phyloP scores from a whole-genome alignment of 2,113 vertebrate genomes.

The Triplophysa siluroides region DNA sequence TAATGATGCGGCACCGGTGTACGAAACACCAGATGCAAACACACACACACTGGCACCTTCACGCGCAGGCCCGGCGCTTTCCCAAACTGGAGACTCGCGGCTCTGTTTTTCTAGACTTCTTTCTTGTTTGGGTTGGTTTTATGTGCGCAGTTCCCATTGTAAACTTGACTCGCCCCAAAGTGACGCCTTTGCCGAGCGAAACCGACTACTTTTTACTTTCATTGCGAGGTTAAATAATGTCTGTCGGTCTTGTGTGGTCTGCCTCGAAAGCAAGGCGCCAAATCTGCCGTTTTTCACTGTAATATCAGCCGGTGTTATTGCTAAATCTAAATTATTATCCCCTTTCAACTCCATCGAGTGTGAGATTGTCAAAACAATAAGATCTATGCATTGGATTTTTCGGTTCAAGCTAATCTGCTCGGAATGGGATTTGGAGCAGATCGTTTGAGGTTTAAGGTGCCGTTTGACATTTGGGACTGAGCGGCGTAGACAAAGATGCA shows the following conservation, averaged over 20 bases:
- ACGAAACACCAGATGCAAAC: constrained; percentile 46
- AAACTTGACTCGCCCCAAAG: constrained; percentile 56
- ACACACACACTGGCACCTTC: constrained; percentile 25
- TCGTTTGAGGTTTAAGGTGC: constrained; percentile 5
- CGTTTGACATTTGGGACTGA: constrained; percentile 37
- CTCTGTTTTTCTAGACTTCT: constrained; percentile 52
- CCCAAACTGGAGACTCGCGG: neutral
- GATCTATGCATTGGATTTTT: constrained; percentile 31
- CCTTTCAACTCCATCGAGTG: constrained; percentile 37
- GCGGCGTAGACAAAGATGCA: constrained; percentile 29
- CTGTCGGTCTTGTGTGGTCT: constrained; percentile 50
- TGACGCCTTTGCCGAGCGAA: constrained; percentile 44
- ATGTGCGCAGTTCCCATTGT: constrained; percentile 70
- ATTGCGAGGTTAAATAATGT: constrained; percentile 41
- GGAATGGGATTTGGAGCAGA: constrained; percentile 14
- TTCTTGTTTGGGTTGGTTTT: constrained; percentile 69
- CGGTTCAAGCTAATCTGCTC: constrained; percentile 17
- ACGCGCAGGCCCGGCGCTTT: neutral
- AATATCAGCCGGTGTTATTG: constrained; percentile 43
- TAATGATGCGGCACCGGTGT: constrained; percentile 55
- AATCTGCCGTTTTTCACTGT: neutral
- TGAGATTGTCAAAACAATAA: constrained; percentile 41
- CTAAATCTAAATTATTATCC: constrained; percentile 23
- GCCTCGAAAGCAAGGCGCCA: constrained; percentile 1
- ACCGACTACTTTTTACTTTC: constrained; percentile 46